phyloP scores from a whole-genome alignment of 1,140 invertebrate genomes.

The Diploscapter pachys region DNA sequence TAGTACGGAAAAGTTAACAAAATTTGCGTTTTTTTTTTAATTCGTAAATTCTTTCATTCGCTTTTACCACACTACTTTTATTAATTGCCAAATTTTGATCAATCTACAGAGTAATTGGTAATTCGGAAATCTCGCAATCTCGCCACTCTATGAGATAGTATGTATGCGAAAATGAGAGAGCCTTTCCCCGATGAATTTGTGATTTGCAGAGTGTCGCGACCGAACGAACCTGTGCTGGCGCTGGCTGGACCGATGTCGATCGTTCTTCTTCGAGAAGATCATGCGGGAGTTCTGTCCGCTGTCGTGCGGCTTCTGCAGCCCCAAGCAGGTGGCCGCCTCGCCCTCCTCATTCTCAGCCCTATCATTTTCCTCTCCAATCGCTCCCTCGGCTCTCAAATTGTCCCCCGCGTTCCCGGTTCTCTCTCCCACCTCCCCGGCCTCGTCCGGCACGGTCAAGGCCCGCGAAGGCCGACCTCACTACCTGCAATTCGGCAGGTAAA shows the following conservation, averaged over 20 bases:
- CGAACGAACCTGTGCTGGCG: conserved; percentile 50
- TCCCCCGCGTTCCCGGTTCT: no score
- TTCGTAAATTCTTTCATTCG: neutral
- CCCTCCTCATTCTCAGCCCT: neutral
- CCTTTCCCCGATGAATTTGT: neutral
- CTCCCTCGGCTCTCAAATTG: no score
- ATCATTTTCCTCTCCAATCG: neutral
- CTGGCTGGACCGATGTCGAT: conserved; percentile 48
- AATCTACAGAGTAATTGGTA: no score
- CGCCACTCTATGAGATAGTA: no score
- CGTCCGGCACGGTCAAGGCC: no score
- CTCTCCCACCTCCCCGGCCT: no score
- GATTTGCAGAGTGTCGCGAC: conserved; percentile 44
- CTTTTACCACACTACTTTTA: no score
- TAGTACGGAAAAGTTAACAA: neutral
- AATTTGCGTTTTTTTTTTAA: neutral
- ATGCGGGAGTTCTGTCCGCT: conserved; percentile 50
- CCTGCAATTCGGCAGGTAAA: no score
- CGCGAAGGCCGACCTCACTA: no score
- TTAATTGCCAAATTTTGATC: no score
- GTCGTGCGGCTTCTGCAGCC: conserved; percentile 37
- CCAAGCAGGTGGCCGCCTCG: neutral
- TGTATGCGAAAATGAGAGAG: no score
- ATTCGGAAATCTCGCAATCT: no score
- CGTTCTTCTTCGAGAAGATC: conserved; percentile 52